Evolutionary conservation across 35 echinoderm and acorn worm genomes (phyloP), one percentile per base, ranked within the genome.

Genomic region (Patiria miniata): DNA sequence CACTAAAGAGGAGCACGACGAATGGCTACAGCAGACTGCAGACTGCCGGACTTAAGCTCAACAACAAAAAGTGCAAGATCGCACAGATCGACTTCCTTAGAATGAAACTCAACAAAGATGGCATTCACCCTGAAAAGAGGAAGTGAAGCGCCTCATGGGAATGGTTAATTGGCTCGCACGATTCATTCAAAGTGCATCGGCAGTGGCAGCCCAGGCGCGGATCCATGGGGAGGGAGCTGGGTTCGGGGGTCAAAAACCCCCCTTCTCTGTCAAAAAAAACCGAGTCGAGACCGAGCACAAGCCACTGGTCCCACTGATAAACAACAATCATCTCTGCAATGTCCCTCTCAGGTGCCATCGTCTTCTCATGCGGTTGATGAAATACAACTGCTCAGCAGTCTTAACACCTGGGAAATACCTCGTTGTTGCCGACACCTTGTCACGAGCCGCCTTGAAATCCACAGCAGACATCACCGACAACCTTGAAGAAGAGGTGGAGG

Each of bases 161-260:
- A 83, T 93, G 52, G 61, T 90, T 1, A 97, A 88, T 39, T 91
- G 89, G 2, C 28, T 89, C 76, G 86, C 68, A 30, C 92, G 89
- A 39, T 90, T 90, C 37, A 93, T 93, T 42, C 87, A 90, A 37
- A 58, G 90, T 52, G 60, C 89, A 16, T 86, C 87, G 7, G 81
- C 83, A 7, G 78, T 81, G 42, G 89, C 83, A 19, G 39, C 89
- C 4, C 83, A 77, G 33, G 93, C 8, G 42, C 81, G 33, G 73
- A 82, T 12, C 68, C 93, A 8, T 39, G 93, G n/a, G 68, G 85
- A 21, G 77, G 68, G 32, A 89, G 87, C 8, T 84, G 57, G 77
- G 18, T 32, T 18, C 93, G 94, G 87, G 17, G 51, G 32, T 93
- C 86, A 91, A 58, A 29, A 23, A 39, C 58, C 16, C 8, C 23